Percentiles rank a stretch among this genome's conserved stretches.
These are phyloP conservation scores for Cloeon dipterum DNA, from an alignment of 2,888 invertebrate genomes.

Conservation along the genomic window DNA sequence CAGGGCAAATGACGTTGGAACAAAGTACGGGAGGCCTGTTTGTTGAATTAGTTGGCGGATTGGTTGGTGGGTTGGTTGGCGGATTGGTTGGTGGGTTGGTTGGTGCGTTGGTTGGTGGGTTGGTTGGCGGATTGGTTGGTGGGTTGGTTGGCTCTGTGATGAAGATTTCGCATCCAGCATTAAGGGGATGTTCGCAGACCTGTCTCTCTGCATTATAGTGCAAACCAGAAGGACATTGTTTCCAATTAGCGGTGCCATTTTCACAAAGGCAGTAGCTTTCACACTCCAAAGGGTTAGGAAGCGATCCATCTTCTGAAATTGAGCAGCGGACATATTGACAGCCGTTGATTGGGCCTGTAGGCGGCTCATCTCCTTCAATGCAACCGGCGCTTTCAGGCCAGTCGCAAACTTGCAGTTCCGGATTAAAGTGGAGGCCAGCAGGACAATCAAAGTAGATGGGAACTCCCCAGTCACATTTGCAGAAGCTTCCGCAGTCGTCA, in stretches of 20 bases:
- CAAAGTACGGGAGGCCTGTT: too few species aligned
- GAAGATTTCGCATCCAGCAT: neutral
- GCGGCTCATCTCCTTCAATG: neutral
- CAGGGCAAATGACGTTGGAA: too few species aligned
- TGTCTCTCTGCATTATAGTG: slow-evolving; percentile 2
- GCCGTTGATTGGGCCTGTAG: neutral
- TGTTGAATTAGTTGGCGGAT: too few species aligned
- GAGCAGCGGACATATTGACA: slow-evolving; percentile 3
- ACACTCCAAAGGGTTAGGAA: slow-evolving; percentile 4
- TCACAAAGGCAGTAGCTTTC: slow-evolving; percentile 3
- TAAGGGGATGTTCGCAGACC: slow-evolving; percentile 1
- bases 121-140: too few species aligned
- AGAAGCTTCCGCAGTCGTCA: slow-evolving; percentile 3
- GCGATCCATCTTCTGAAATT: neutral
- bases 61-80: too few species aligned
- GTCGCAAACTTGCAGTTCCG: slow-evolving; percentile 1
- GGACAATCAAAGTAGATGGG: neutral
- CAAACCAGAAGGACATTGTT: slow-evolving; percentile 1
- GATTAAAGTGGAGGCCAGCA: slow-evolving; percentile 1
- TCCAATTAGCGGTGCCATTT: slow-evolving; percentile 2
- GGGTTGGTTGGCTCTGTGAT: neutral
- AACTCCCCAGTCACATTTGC: slow-evolving; percentile 2
- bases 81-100: too few species aligned
- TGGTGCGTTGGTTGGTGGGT: too few species aligned
- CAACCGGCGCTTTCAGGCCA: neutral